Evolutionary conservation across 2,888 invertebrate genomes (phyloP), one percentile per base, ranked within the genome.

Genomic region (Caenorhabditis panamensis): DNA sequence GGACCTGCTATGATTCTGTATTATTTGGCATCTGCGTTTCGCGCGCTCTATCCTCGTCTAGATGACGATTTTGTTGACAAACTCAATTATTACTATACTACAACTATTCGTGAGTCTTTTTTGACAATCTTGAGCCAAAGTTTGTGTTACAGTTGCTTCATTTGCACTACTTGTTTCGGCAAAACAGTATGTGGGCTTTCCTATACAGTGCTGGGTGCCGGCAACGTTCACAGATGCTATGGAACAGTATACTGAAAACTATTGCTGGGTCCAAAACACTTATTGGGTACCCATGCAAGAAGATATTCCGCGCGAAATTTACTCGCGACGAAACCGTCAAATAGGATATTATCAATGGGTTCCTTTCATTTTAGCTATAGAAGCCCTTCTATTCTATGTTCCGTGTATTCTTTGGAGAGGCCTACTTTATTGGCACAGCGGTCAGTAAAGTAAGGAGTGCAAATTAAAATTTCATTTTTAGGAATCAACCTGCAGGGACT

Each of bases 221-320:
- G 91, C 91, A 26, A 91, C 91, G 8, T 91, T 91, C 82, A 91
- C 91, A 6, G 91, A 91, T 73, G 90, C 91, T 18, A 91, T 91
- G 91, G 91, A 91, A 76, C 91, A 91, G 82, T 91, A 91, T 81
- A 91, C 91, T 28, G 91, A 91, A 80, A 91, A 90, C 79, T 90
- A 90, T 76, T 89, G 90, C 67, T 90, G 89, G 89, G 89, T 90
- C 8, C 85, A 91, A 79, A 91, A 91, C 80, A 91, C 91, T n/a
- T 91, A 91, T 78, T 91, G 90, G 90, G 86, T 91, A 4, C 90
- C 90, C n/a, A 90, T 91, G 88, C 88, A 88, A 82, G 89, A 90
- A 79, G 91, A 91, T 59, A 91, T 91, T 71, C 91, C 91, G 5
- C 87, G 90, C 9, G 91, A 91, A 72, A 89, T 91, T 59, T 91